Base-by-base conservation (phyloP, 2,113 vertebrate species). In the Oceanodroma tethys region DNA sequence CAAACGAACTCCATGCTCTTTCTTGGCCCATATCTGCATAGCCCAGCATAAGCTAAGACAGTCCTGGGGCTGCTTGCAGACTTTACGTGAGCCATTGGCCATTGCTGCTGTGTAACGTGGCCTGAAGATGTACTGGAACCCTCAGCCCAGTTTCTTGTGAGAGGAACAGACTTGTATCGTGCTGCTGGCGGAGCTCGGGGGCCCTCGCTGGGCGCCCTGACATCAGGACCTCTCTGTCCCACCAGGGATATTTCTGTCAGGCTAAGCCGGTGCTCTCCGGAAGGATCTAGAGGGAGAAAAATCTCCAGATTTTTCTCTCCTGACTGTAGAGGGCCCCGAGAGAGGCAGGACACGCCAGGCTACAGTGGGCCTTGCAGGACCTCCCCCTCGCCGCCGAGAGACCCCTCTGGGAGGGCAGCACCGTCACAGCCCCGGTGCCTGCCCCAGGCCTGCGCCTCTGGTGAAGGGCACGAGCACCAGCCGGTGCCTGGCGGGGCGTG, bases 321-420 rank as follows among this genome's bases (percentile, higher is more conserved):
- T 82, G 40, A 17, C 63, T 56, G 1, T 11, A 26, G 65, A 72
- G 42, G 30, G 38, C 22, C 47, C 42, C 0, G 0, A 4, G 5
- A 23, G 47, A 81, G 34, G 48, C 34, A 70, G 60, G 42, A 42
- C 40, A 2, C 2, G 29, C 9, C 10, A 26, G 34, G 29, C 40
- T 90, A 9, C 20, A 50, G 22, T 56, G 78, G 26, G 19, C 26
- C 47, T n/a, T 63, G 48, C 68, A 43, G 90, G 70, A 83, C 1
- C 26, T 7, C 13, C 30, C n/a, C 26, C 12, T 23, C 0, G 0
- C 40, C 25, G 4, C 62, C 1, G 2, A 32, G 48, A 40, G 30
- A 30, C 17, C 19, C 14, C 6, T 78, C 30, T 36, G 62, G 19
- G 45, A 79, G 22, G 13, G 66, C 88, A 52, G 34, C 30, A 7